Conservation (phyloP, 1,140 invertebrate genomes). For the Cryptotermes secundus region DNA sequence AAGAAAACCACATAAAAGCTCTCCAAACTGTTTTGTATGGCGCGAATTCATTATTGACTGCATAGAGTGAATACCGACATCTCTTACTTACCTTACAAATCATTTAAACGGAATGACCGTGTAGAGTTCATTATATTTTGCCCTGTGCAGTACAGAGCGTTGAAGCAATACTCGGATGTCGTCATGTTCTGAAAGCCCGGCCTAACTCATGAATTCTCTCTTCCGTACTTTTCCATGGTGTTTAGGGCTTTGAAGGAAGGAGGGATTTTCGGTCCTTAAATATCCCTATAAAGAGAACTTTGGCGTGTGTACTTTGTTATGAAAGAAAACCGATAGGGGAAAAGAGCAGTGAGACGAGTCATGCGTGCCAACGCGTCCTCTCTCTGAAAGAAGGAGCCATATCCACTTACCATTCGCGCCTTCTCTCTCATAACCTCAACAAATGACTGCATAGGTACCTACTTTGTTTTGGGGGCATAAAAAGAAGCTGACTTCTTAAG, state of each 20-base stretch:
- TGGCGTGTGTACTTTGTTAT: background rate
- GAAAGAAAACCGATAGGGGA: background rate
- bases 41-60: background rate
- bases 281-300: background rate
- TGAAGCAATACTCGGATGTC: background rate
- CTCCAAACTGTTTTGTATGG: background rate
- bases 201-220: background rate
- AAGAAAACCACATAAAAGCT: background rate
- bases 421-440: background rate
- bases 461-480: background rate
- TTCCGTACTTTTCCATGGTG: background rate
- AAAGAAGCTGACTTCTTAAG: background rate
- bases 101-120: background rate
- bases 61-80: background rate
- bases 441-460: background rate
- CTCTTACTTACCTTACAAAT: background rate
- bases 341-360: background rate
- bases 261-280: background rate
- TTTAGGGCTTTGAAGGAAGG: background rate
- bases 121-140: background rate
- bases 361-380: background rate
- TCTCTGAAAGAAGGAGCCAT: background rate
- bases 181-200: background rate
- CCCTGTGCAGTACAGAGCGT: background rate
- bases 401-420: background rate